Evolutionary conservation across 2,888 invertebrate species (phyloP).

Genomic region (Philereme transversata): DNA sequence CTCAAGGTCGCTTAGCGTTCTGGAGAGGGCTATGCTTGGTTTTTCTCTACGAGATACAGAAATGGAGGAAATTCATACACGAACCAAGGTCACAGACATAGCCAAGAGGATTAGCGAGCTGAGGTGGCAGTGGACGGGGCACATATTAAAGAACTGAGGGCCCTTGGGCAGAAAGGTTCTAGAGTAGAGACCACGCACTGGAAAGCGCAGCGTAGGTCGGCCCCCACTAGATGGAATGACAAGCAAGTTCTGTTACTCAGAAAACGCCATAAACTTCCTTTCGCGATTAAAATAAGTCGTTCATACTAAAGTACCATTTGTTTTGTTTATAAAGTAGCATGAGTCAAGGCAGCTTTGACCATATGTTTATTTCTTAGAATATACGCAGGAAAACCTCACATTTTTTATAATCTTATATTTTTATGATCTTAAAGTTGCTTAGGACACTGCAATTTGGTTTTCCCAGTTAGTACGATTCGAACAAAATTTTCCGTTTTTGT

Average conservation of each 20-base stretch:
- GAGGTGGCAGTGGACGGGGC: no score
- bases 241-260: neutral
- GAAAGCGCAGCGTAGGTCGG: no score
- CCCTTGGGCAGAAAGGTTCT: no score
- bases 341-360: constrained; percentile 29
- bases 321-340: constrained; percentile 12
- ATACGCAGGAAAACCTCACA: constrained; percentile 37
- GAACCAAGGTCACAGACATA: no score
- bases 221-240: no score
- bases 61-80: no score
- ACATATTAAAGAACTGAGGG: no score
- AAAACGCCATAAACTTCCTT: neutral
- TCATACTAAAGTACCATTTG: constrained; percentile 8
- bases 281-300: constrained; percentile 4
- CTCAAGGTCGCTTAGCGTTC: no score
- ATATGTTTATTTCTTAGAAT: constrained; percentile 41
- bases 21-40: no score
- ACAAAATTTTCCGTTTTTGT: constrained; percentile 4
- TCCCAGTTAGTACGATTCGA: constrained; percentile 6
- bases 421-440: constrained; percentile 16
- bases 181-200: no score
- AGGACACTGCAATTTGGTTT: constrained; percentile 31
- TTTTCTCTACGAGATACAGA: no score
- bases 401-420: constrained; percentile 10
- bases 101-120: no score